A percentile compares a stretch with the other conserved stretches of the same genome.
phyloP scores from a whole-genome alignment of 1,140 invertebrate genomes.

The Pseudomyrmex sp. region DNA sequence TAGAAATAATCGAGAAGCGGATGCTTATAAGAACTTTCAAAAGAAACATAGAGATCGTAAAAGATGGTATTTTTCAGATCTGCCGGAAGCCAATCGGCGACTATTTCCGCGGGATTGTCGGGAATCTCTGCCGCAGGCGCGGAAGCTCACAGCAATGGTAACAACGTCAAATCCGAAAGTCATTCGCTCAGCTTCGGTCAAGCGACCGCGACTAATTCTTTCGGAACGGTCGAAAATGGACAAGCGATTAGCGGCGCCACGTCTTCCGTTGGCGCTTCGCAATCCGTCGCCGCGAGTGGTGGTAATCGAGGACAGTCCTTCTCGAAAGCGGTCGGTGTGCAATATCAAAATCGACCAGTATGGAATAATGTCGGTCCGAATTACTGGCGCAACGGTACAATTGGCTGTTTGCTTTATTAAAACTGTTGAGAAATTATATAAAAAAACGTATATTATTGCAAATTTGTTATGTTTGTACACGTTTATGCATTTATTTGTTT shows the following conservation, averaged over 20 bases:
- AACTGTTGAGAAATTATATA: no score
- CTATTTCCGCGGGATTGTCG: slow-evolving; percentile 76
- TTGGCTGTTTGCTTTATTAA: slow-evolving; percentile 7
- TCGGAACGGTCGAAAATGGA: slow-evolving; percentile 76
- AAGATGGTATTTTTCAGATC: slow-evolving; percentile 45
- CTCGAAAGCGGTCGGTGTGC: slow-evolving; percentile 36
- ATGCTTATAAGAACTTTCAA: not conserved
- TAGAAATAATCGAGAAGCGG: no score
- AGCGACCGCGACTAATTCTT: slow-evolving; percentile 75
- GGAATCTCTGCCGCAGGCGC: slow-evolving; percentile 40
- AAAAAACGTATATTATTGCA: not conserved
- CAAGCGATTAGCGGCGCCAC: slow-evolving; percentile 77
- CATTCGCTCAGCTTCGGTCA: slow-evolving; percentile 76
- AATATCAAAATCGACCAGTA: slow-evolving; percentile 54
- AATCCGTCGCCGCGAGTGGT: slow-evolving; percentile 73
- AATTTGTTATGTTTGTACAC: not conserved
- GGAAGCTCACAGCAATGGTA: slow-evolving; percentile 42
- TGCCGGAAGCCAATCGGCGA: slow-evolving; percentile 79
- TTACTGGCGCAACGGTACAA: slow-evolving; percentile 52
- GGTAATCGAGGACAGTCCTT: slow-evolving; percentile 64
- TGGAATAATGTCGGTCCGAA: slow-evolving; percentile 76
- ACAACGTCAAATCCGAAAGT: slow-evolving; percentile 69
- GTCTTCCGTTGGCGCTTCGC: slow-evolving; percentile 73
- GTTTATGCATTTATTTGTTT: no score
- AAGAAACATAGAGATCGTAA: not conserved